Evolutionary conservation across 2,888 invertebrate genomes (phyloP).

Genomic region (Cinara cedri): DNA sequence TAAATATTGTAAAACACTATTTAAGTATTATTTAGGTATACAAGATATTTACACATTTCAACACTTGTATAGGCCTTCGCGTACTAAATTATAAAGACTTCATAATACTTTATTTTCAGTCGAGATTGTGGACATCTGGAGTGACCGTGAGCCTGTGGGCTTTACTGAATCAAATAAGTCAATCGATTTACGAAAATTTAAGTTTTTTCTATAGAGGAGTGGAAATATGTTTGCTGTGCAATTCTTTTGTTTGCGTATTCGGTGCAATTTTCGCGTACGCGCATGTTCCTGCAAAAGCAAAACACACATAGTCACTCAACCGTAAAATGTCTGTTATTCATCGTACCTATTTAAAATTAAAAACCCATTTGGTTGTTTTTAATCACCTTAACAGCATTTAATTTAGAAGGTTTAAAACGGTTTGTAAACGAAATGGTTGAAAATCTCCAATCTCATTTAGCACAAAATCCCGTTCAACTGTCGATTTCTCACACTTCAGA

Average conservation of each 20-base stretch:
- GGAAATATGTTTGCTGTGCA: not conserved
- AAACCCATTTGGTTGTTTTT: constrained; percentile 6
- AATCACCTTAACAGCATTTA: constrained; percentile 8
- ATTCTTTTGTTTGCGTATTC: not conserved
- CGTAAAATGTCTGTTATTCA: constrained; percentile 8
- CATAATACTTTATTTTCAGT: constrained; percentile 1
- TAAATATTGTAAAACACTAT: not conserved
- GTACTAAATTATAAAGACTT: too few species aligned
- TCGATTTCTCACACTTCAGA: not conserved
- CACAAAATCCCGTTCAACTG: not conserved
- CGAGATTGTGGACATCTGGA: constrained; percentile 35
- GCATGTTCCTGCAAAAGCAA: not conserved
- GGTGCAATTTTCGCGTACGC: not conserved
- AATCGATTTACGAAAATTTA: not conserved
- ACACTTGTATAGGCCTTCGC: too few species aligned
- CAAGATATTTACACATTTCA: too few species aligned
- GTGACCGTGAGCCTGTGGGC: constrained; percentile 28
- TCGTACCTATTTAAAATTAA: constrained; percentile 12
- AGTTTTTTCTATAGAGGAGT: constrained; percentile 1
- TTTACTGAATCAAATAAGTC: constrained; percentile 13
- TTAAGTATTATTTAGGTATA: too few species aligned
- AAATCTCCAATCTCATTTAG: not conserved
- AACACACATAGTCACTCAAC: not conserved
- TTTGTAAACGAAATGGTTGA: too few species aligned
- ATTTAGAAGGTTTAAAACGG: constrained; percentile 11